Percentiles rank a stretch among this genome's conserved stretches.
phyloP scores from a whole-genome alignment of 2,797 vertebrate species.

The Myripristis jacobus region DNA sequence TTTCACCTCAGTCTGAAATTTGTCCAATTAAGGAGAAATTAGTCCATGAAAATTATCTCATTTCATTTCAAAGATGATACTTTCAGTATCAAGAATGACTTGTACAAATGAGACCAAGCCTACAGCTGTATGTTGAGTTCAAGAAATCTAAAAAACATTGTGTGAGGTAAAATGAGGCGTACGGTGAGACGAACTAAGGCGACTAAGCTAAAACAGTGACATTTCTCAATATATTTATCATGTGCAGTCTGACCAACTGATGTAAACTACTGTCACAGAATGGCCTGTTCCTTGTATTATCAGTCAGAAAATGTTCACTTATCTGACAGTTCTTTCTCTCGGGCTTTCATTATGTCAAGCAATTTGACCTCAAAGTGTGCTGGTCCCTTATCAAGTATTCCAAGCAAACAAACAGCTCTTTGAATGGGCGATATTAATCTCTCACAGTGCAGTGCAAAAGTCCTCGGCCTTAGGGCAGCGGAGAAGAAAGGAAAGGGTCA shows the following conservation, averaged over 20 bases:
- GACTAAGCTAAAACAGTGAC: neutral
- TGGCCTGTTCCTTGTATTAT: conserved; percentile 26
- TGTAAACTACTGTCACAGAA: neutral
- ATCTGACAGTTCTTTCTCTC: conserved; percentile 46
- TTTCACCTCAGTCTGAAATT: neutral
- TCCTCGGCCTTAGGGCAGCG: conserved; percentile 55
- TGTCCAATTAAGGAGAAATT: neutral
- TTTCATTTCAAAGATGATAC: neutral
- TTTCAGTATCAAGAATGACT: too few relatives aligned
- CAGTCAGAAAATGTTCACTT: conserved; percentile 9
- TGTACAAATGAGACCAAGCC: too few relatives aligned
- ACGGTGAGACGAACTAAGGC: neutral
- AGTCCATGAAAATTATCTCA: neutral
- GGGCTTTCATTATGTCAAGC: conserved; percentile 67
- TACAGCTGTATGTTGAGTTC: too few relatives aligned
- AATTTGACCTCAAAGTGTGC: conserved; percentile 70
- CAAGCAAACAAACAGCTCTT: conserved; percentile 75
- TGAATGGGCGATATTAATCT: conserved; percentile 74
- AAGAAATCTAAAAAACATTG: too few relatives aligned
- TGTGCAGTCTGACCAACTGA: neutral
- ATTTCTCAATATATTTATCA: neutral
- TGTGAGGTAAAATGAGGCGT: too few relatives aligned
- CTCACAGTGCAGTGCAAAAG: conserved; percentile 44
- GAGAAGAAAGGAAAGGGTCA: conserved; percentile 60
- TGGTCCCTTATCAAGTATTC: conserved; percentile 73